A percentile compares a stretch with the other conserved stretches of the same genome.
These are phyloP conservation scores for Myotis brandtii DNA, from an alignment of 2,113 vertebrate genomes.

Conservation along the genomic window DNA sequence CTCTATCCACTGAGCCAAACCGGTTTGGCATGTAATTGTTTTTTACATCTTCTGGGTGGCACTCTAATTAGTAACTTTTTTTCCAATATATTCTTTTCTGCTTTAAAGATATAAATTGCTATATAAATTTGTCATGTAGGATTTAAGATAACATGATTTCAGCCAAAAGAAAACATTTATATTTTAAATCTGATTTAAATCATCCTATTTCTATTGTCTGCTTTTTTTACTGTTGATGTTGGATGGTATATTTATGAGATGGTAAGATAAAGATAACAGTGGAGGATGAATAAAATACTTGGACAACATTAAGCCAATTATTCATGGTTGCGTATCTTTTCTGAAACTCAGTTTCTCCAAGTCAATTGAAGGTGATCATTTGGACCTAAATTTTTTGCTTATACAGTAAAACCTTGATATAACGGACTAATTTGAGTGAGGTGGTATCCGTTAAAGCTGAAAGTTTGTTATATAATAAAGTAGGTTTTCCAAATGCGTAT, in stretches of 20 bases:
- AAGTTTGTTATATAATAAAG: too few species aligned
- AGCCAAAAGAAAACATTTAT: not conserved
- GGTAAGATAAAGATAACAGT: not conserved
- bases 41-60: not conserved
- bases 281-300: not conserved
- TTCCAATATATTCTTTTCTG: not conserved
- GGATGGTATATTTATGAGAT: not conserved
- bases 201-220: not conserved
- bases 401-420: too few species aligned
- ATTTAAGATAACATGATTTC: conserved; percentile 32
- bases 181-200: not conserved
- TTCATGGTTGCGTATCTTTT: not conserved
- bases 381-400: not conserved
- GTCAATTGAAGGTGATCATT: conserved; percentile 5
- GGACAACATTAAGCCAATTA: not conserved
- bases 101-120: not conserved
- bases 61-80: conserved; percentile 20
- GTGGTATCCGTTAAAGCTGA: too few species aligned
- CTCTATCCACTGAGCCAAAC: too few species aligned
- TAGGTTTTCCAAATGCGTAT: too few species aligned
- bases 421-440: too few species aligned
- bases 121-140: not conserved
- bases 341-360: not conserved
- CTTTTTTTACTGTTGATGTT: not conserved
- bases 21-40: not conserved